These are phyloP conservation scores for Sebastes reedi DNA, from an alignment of 2,797 vertebrate genomes.

Conservation along the genomic window DNA sequence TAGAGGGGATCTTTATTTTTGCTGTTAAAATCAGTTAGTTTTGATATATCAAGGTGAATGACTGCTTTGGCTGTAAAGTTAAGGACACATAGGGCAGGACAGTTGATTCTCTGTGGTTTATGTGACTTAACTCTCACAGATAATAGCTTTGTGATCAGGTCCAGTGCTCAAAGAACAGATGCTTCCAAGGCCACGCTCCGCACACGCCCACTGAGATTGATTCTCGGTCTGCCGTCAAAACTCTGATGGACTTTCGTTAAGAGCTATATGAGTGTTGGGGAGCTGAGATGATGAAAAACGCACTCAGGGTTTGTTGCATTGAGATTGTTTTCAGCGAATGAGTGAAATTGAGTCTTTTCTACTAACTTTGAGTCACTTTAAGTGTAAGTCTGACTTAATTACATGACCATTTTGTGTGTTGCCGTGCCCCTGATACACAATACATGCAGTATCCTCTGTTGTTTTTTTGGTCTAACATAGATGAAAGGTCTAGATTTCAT, in stretches of 20 bases:
- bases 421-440: background rate
- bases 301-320: conserved; percentile 5
- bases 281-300: conserved; percentile 29
- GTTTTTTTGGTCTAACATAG: conserved; percentile 4
- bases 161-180: conserved; percentile 35
- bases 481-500: conserved; percentile 4
- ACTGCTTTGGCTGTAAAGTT: background rate
- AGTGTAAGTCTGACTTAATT: background rate
- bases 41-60: background rate
- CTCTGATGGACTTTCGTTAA: conserved; percentile 42
- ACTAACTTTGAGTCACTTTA: background rate
- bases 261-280: background rate
- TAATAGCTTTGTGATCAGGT: conserved; percentile 69
- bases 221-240: conserved; percentile 30
- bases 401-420: background rate
- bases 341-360: conserved; percentile 23
- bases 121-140: conserved; percentile 16
- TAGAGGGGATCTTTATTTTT: background rate
- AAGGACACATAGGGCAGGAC: background rate
- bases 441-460: background rate
- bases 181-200: conserved; percentile 31
- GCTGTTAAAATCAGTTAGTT: background rate
- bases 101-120: conserved; percentile 9
- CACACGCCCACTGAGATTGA: conserved; percentile 36
- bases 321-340: conserved; percentile 24